Base-by-base conservation (phyloP, 2,113 vertebrate species). In the Stigmatopora nigra region DNA sequence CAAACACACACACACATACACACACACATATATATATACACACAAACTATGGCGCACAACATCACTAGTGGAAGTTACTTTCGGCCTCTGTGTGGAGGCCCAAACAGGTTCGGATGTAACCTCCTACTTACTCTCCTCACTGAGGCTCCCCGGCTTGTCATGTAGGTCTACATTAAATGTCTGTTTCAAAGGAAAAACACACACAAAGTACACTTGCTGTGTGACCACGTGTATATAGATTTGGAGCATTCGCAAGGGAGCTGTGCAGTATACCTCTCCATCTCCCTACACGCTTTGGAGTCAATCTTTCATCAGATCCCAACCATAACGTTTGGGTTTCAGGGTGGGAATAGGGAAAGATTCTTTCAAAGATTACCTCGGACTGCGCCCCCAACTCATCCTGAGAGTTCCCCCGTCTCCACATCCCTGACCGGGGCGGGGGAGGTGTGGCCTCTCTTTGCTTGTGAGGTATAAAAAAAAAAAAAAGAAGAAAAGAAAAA, bases 191-290 rank as follows among this genome's bases (percentile, higher is more conserved):
- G 38, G 47, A 59, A 45, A 67, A 69, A 76, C 78, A 61, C 83
- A 69, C 55, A 57, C n/a, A n/a, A n/a, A 20, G 14, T 16, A 36
- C 38, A 41, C 38, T 41, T 41, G 9, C 9, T 75, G 60, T 82
- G 68, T 60, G 73, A 80, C 80, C 64, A 82, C 73, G 76, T 88
- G 83, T 88, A 89, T 77, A 88, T 86, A 89, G 81, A 84, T 78
- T 56, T 70, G 78, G 75, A 81, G 77, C 70, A 67, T 78, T 83
- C 79, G 72, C 75, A 67, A 45, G 41, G 59, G 55, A 82, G 77
- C 64, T 67, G 73, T 65, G 77, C 67, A 68, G 76, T 77, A 70
- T 64, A 69, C 79, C 66, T 76, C 79, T 79, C 71, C 76, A 31
- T 52, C 68, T 62, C 55, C 60, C 71, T 52, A 73, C 72, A 72